Conservation (phyloP, 2,113 vertebrate species). For the Tragulus kanchil region DNA sequence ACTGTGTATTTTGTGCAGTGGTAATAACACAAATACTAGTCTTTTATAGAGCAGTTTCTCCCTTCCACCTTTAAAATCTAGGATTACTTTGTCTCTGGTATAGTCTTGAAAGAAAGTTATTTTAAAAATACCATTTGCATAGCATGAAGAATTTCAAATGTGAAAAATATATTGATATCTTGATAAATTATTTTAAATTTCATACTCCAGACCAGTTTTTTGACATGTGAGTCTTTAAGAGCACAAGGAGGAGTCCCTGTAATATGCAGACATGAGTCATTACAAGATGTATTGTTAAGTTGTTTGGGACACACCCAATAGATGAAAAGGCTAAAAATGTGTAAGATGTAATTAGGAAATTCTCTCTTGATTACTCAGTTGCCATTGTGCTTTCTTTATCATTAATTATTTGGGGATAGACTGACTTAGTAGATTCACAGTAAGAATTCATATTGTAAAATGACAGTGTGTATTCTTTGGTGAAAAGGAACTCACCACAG, state of each 20-base stretch:
- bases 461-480: background rate
- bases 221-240: background rate
- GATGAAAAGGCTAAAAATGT: constrained; percentile 68
- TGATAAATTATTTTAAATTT: constrained; percentile 42
- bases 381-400: constrained; percentile 57
- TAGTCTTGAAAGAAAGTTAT: constrained; percentile 40
- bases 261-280: constrained; percentile 50
- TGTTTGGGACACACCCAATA: constrained; percentile 68
- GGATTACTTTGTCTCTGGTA: constrained; percentile 29
- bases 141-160: constrained; percentile 34
- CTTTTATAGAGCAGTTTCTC: background rate
- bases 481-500: background rate
- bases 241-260: background rate
- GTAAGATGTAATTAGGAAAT: constrained; percentile 68
- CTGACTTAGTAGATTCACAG: background rate
- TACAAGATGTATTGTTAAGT: constrained; percentile 49
- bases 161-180: constrained; percentile 8
- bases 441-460: background rate
- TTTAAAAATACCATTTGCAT: background rate
- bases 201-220: background rate
- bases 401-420: constrained; percentile 51
- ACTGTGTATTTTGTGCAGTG: background rate
- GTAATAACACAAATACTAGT: background rate
- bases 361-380: constrained; percentile 59
- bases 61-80: constrained; percentile 22